Evolutionary conservation across 2,888 invertebrate species (phyloP).

Genomic region (Cephus runcator): DNA sequence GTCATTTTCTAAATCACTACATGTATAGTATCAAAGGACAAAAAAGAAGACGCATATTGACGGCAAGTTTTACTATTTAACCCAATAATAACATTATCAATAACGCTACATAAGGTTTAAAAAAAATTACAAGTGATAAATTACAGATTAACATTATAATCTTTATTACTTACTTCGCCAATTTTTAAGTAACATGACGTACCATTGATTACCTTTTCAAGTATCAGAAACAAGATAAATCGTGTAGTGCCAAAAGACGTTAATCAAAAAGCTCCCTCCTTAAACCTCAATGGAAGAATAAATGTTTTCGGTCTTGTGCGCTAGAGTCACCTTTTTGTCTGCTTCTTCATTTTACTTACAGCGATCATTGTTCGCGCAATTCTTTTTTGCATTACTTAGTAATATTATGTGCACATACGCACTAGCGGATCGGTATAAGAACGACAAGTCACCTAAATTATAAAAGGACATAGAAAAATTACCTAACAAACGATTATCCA

Average conservation of each 20-base stretch:
- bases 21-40: background rate
- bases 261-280: slow-evolving; percentile 1
- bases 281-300: slow-evolving; percentile 12
- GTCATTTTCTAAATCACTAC: background rate
- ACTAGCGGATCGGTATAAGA: background rate
- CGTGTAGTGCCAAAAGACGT: background rate
- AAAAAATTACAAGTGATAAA: background rate
- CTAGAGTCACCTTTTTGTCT: slow-evolving; percentile 57
- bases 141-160: background rate
- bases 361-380: background rate
- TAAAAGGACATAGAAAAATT: background rate
- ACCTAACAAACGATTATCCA: background rate
- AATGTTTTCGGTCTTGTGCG: slow-evolving; percentile 34
- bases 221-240: background rate
- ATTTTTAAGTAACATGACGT: background rate
- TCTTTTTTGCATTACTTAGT: background rate
- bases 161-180: background rate
- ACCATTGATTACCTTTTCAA: background rate
- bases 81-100: background rate
- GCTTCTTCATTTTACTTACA: background rate
- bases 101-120: background rate
- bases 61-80: background rate
- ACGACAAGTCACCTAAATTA: no score
- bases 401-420: background rate
- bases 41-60: background rate